Conservation (phyloP, 2,888 invertebrate genomes). For the Drosophila monieri region DNA sequence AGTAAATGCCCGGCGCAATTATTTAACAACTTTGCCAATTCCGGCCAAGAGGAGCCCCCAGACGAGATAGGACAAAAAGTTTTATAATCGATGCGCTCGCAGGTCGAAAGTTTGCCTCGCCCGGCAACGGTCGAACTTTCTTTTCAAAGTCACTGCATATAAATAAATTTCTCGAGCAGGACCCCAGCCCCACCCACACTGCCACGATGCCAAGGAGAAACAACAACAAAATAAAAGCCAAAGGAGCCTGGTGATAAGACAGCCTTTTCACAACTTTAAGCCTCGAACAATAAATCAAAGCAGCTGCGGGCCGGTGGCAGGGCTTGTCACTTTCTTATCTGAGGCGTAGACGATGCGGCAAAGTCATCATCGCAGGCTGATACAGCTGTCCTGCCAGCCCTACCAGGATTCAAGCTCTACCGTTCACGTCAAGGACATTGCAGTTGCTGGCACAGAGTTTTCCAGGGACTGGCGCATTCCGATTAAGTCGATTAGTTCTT, state of each 20-base stretch:
- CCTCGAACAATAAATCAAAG: slow-evolving; percentile 74
- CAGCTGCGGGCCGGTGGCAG: slow-evolving; percentile 23
- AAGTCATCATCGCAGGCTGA: slow-evolving; percentile 42
- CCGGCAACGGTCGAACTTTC: slow-evolving; percentile 65
- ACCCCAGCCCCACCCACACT: neutral
- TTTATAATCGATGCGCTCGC: slow-evolving; percentile 77
- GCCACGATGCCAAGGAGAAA: neutral
- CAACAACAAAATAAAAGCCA: slow-evolving; percentile 14
- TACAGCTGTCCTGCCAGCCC: neutral
- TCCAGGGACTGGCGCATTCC: slow-evolving; percentile 45
- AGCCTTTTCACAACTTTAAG: slow-evolving; percentile 68
- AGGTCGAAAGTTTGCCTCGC: slow-evolving; percentile 69
- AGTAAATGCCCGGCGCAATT: slow-evolving; percentile 70
- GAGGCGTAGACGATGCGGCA: slow-evolving; percentile 50
- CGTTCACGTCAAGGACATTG: slow-evolving; percentile 70
- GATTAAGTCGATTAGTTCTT: slow-evolving; percentile 62
- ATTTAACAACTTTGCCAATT: slow-evolving; percentile 75
- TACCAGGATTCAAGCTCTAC: neutral
- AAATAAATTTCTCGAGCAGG: slow-evolving; percentile 65
- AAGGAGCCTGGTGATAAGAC: slow-evolving; percentile 58
- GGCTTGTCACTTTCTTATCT: slow-evolving; percentile 56
- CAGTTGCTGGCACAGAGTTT: slow-evolving; percentile 36
- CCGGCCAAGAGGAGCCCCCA: slow-evolving; percentile 32
- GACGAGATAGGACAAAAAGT: slow-evolving; percentile 71
- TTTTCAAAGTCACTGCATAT: slow-evolving; percentile 79